Evolutionary conservation across 2,113 vertebrate species (phyloP).

Genomic region (Australoheros scitulus): DNA sequence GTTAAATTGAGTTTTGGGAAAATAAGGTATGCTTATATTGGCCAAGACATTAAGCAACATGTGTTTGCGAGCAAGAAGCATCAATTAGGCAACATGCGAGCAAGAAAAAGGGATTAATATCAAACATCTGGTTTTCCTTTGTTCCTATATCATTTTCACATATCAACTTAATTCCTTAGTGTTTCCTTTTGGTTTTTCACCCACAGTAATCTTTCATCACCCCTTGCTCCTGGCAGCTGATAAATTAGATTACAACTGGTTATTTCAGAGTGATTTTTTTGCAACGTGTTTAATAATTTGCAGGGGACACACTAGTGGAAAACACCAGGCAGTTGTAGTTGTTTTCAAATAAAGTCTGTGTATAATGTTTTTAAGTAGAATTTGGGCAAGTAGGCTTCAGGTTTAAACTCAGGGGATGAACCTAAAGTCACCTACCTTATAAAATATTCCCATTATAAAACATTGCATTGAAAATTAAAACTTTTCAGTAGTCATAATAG

Average conservation of each 20-base stretch:
- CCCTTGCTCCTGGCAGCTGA: slow-evolving; percentile 53
- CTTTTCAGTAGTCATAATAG: slow-evolving; percentile 26
- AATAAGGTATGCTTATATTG: slow-evolving; percentile 15
- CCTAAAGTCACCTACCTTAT: slow-evolving; percentile 45
- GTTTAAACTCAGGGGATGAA: not conserved
- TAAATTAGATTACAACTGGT: slow-evolving; percentile 62
- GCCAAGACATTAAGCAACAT: slow-evolving; percentile 20
- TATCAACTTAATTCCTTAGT: slow-evolving; percentile 47
- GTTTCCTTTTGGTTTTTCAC: slow-evolving; percentile 59
- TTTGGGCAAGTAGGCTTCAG: slow-evolving; percentile 12
- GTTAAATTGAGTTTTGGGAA: slow-evolving; percentile 16
- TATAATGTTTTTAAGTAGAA: slow-evolving; percentile 31
- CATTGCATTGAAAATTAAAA: not conserved
- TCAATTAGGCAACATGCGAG: slow-evolving; percentile 33
- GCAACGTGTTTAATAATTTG: slow-evolving; percentile 23
- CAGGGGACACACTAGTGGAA: slow-evolving; percentile 44
- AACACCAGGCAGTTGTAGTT: slow-evolving; percentile 45
- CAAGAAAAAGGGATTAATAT: slow-evolving; percentile 42
- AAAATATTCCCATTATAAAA: slow-evolving; percentile 5
- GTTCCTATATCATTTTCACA: slow-evolving; percentile 47
- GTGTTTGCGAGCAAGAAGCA: slow-evolving; percentile 32
- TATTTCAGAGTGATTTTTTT: slow-evolving; percentile 51
- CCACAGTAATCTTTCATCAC: slow-evolving; percentile 28
- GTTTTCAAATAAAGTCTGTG: slow-evolving; percentile 36
- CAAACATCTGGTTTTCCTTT: slow-evolving; percentile 54